A percentile compares a stretch with the other conserved stretches of the same genome.
Conservation (phyloP, 2,797 vertebrate species). For the Danio choprae region DNA sequence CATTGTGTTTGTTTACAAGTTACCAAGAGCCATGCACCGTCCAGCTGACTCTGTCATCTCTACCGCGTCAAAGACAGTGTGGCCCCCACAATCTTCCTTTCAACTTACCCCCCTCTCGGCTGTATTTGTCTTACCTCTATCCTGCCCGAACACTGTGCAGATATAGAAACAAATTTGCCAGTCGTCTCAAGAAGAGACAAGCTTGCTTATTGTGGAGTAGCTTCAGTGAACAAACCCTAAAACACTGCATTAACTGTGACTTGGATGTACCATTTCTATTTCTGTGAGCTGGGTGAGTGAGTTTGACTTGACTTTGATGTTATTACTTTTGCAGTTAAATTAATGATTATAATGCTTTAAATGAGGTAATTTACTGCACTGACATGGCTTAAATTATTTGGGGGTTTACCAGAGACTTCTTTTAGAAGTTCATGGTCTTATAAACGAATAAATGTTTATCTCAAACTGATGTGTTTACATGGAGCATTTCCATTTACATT, state of each 20-base stretch:
- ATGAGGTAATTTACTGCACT: neutral
- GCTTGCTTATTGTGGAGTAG: slow-evolving; percentile 12
- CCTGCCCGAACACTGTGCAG: slow-evolving; percentile 40
- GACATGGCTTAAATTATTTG: neutral
- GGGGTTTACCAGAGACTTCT: neutral
- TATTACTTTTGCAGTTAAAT: neutral
- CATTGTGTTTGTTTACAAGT: slow-evolving; percentile 73
- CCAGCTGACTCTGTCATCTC: slow-evolving; percentile 65
- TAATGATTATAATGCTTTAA: neutral
- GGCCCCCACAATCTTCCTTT: neutral
- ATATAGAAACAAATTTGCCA: slow-evolving; percentile 45
- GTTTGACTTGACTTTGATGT: neutral
- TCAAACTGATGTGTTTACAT: too few species aligned
- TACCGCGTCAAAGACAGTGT: slow-evolving; percentile 52
- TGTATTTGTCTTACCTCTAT: slow-evolving; percentile 17
- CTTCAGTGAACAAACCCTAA: slow-evolving; percentile 9
- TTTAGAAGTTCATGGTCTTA: neutral
- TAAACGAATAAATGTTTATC: neutral
- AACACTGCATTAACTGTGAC: slow-evolving; percentile 7
- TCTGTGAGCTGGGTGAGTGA: slow-evolving; percentile 50
- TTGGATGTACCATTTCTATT: neutral
- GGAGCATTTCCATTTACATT: too few species aligned
- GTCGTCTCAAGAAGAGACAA: slow-evolving; percentile 45
- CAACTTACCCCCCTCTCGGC: slow-evolving; percentile 12
- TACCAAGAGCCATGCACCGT: slow-evolving; percentile 59